Evolutionary conservation across 1,140 invertebrate species (phyloP), one percentile per base, ranked within the genome.

Genomic region (Tetramorium parvispinum): DNA sequence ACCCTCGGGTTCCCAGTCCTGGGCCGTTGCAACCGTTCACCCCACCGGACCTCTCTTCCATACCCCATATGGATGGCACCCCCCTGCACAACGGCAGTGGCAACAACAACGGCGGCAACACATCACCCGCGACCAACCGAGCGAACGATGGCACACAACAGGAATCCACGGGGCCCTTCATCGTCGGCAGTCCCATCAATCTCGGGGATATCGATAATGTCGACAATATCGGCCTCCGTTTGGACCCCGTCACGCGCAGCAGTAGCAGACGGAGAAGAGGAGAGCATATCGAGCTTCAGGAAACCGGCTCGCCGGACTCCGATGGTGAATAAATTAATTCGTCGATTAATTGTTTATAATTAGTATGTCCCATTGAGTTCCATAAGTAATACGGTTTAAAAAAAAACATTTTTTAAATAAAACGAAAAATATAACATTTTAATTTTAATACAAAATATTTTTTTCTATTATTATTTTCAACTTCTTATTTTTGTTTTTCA

Each of bases 51-150:
- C 89, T 95, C 21, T 94, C 94, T 57, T 94, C 94, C 24, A 95
- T 95, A 88, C 94, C 94, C 10, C 94, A 95, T 85, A 95, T 95
- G 93, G 95, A 95, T 92, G 94, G 91, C 86, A 93, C 94, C 6
- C 89, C 93, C 0, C 63, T 86, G 27, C 91, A 88, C 24, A 81
- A 32, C 51, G 68, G 61, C 57, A 68, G 24, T 43, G 16, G 32
- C 37, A 70, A 24, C 77, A 55, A 46, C n/a, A 40, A 70, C n/a
- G 24, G 49, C 21, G 76, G 59, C 82, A 43, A 37, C 5, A 61
- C 43, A 21, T 79, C 73, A 75, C 66, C 71, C 0, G n/a, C 63
- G 32, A 59, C 32, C 85, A 87, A 68, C 8, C 86, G 66, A 49
- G 89, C 87, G 85, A 92, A 73, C 88, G 91, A 92, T 32, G 63